phyloP scores from a whole-genome alignment of 1,140 invertebrate genomes.

The Euglossa dilemma region DNA sequence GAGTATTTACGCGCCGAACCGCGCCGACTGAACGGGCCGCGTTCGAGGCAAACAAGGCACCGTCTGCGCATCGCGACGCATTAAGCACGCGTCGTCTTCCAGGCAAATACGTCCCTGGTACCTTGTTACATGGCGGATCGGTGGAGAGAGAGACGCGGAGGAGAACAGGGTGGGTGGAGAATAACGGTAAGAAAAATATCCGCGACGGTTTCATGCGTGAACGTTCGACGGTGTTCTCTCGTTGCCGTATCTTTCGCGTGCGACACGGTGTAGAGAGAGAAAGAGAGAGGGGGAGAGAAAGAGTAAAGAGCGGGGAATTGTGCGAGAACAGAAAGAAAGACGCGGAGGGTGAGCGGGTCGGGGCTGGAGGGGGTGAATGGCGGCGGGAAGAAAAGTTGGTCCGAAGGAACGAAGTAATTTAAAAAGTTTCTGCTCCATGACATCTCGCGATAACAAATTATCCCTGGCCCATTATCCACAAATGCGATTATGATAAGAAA shows the following conservation, averaged over 20 bases:
- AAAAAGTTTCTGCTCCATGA: conserved; percentile 82
- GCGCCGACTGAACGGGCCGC: conserved; percentile 22
- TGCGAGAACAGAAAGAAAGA: not conserved
- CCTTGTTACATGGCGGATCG: not conserved
- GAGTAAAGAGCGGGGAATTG: not conserved
- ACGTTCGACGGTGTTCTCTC: conserved; percentile 66
- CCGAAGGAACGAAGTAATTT: conserved; percentile 80
- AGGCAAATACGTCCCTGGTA: conserved; percentile 9
- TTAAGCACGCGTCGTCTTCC: conserved; percentile 53
- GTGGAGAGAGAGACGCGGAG: not conserved
- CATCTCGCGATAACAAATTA: conserved; percentile 82
- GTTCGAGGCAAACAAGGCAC: conserved; percentile 49
- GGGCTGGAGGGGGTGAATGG: not conserved
- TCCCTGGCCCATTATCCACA: conserved; percentile 81
- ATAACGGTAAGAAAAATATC: conserved; percentile 74
- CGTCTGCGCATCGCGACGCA: conserved; percentile 48
- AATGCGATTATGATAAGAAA: conserved; percentile 83
- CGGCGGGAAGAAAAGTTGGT: conserved; percentile 71
- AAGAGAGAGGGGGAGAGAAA: not conserved
- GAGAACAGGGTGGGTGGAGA: conserved; percentile 8
- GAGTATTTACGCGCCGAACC: conserved; percentile 58
- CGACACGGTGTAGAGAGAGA: not conserved
- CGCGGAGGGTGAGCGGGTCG: not conserved
- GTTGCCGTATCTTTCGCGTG: conserved; percentile 70
- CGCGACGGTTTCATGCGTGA: conserved; percentile 65